phyloP scores from a whole-genome alignment of 2,888 invertebrate species.

The Strigamia maritima region DNA sequence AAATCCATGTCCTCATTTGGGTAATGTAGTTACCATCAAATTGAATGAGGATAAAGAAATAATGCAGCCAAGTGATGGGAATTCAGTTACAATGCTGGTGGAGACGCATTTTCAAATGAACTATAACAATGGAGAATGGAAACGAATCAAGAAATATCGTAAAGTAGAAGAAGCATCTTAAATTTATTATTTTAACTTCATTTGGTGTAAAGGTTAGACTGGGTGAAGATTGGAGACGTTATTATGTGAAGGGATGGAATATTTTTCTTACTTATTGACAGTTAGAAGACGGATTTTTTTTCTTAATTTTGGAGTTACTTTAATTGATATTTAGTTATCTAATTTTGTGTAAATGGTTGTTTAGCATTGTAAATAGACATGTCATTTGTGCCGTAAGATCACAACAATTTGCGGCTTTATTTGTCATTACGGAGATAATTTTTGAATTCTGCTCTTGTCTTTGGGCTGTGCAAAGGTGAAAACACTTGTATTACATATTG shows the following conservation, averaged over 20 bases:
- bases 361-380: background rate
- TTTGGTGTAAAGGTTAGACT: too few relatives aligned
- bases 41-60: slow-evolving; percentile 87
- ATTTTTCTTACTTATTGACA: background rate
- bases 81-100: slow-evolving; percentile 71
- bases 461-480: background rate
- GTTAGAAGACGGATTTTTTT: background rate
- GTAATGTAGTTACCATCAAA: slow-evolving; percentile 93
- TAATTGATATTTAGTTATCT: too few relatives aligned
- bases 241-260: background rate
- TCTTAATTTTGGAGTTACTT: background rate
- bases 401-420: background rate
- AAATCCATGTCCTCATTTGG: slow-evolving; percentile 95
- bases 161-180: slow-evolving; percentile 58
- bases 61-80: slow-evolving; percentile 79
- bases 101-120: slow-evolving; percentile 99
- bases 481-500: background rate
- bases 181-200: background rate
- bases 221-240: background rate
- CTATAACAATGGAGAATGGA: slow-evolving; percentile 97
- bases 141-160: slow-evolving; percentile 83
- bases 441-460: background rate
- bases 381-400: background rate
- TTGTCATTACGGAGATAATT: background rate
- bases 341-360: background rate